Base-by-base conservation (phyloP, 1,140 invertebrate genomes). In the Microplitis demolitor region DNA sequence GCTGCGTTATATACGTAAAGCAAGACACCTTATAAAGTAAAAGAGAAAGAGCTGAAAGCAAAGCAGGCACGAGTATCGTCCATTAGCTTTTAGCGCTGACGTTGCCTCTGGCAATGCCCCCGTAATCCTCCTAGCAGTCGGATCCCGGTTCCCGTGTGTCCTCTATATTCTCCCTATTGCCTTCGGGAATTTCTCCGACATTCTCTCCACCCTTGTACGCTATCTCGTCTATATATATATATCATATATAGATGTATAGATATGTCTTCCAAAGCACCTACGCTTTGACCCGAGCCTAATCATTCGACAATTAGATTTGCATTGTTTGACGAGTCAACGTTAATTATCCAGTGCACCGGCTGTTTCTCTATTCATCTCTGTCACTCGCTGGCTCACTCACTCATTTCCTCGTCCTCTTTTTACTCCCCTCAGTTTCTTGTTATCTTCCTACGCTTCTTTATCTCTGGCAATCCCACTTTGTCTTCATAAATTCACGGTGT, bases 1-100 rank as follows among this genome's bases (percentile, higher is more conserved):
- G 11, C 39, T 45, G 39, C 5, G 39, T 9, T 45, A 39, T 39
- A 6, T 6, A 39, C 8, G 0, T 39, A 39, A 39, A 66, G 24
- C 64, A 64, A 35, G 61, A 71, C 45, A 54, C 33, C 51, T 71
- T 24, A 35, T 13, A 62, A 53, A 54, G n/a, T 34, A 66, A 53
- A 63, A 66, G 50, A 66, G 61, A 54, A 6, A 24, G 24, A 24
- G 24, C 24, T 24, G 24, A 24, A 45, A 56, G 50, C 63, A 45
- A 66, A 6, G 11, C 6, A 45, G 39, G 39, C 39, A 45, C 39
- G 50, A 50, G 61, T 31, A 71, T 9, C 62, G 70, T 71, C 70
- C 70, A 71, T 71, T 71, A 72, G 70, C 70, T 72, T 72, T 72
- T 72, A 72, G 53, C 63, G 51, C 45, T 72, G 70, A 72, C 63